These are phyloP conservation scores for Ellobius talpinus DNA, from an alignment of 2,113 vertebrate genomes.

Conservation along the genomic window DNA sequence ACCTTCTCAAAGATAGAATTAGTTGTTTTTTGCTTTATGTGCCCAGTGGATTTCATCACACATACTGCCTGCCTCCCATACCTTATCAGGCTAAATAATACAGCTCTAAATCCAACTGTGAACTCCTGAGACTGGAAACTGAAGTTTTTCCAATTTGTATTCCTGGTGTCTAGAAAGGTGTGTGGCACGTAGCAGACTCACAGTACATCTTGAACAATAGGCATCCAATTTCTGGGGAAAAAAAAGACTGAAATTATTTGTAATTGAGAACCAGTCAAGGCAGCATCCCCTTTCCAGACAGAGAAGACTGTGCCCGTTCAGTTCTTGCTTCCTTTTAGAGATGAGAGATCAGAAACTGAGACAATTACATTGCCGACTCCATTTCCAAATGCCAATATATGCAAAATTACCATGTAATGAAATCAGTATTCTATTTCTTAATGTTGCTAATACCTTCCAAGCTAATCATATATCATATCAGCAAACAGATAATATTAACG, in stretches of 20 bases:
- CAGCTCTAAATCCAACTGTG: neutral
- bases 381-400: slow-evolving; percentile 26
- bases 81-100: neutral
- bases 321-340: slow-evolving; percentile 35
- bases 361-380: neutral
- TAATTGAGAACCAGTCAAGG: neutral
- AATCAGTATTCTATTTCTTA: slow-evolving; percentile 67
- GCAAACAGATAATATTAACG: neutral
- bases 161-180: neutral
- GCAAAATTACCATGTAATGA: slow-evolving; percentile 46
- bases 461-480: slow-evolving; percentile 34
- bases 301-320: neutral
- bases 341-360: slow-evolving; percentile 23
- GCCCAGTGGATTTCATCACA: neutral
- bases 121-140: neutral
- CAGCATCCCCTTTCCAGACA: neutral
- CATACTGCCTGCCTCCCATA: neutral
- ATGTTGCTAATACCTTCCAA: slow-evolving; percentile 24
- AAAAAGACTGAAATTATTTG: slow-evolving; percentile 13
- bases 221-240: slow-evolving; percentile 7
- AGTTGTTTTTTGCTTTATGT: neutral
- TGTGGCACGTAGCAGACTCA: neutral
- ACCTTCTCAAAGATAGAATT: neutral
- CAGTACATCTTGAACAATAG: slow-evolving; percentile 36
- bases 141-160: neutral